phyloP scores from a whole-genome alignment of 2,888 invertebrate species.

The Digitonthophagus gazella region DNA sequence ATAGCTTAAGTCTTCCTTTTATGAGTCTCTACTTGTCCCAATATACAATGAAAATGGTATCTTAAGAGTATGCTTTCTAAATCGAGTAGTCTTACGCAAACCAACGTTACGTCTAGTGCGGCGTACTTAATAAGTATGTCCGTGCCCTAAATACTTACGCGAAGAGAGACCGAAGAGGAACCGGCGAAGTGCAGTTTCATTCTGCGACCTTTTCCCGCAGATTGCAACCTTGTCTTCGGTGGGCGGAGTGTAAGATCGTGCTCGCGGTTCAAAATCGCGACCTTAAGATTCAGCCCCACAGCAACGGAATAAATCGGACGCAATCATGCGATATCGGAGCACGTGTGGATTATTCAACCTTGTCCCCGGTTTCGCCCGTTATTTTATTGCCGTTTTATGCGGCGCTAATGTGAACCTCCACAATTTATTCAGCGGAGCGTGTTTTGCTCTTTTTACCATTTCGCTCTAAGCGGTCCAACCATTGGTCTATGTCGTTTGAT shows the following conservation, averaged over 20 bases:
- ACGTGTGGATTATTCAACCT: constrained; percentile 42
- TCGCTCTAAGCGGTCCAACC: not conserved
- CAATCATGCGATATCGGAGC: constrained; percentile 42
- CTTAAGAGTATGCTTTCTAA: too few relatives aligned
- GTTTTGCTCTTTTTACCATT: constrained; percentile 6
- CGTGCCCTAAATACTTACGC: not conserved
- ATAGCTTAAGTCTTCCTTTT: too few relatives aligned
- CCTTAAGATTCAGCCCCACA: constrained; percentile 37
- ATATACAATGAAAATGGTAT: too few relatives aligned
- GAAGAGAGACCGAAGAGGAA: constrained; percentile 1
- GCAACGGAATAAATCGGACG: constrained; percentile 38
- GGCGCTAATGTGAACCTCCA: constrained; percentile 1
- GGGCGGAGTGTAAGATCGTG: constrained; percentile 22
- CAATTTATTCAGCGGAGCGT: constrained; percentile 2
- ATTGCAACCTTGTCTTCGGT: constrained; percentile 30
- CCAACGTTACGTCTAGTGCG: too few relatives aligned
- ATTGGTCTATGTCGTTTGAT: not conserved
- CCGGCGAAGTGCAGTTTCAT: constrained; percentile 26
- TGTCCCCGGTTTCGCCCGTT: constrained; percentile 36
- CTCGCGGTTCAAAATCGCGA: constrained; percentile 31
- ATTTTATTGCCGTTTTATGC: constrained; percentile 34
- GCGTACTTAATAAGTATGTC: not conserved
- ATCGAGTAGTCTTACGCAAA: too few relatives aligned
- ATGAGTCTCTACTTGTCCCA: too few relatives aligned
- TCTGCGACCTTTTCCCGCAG: constrained; percentile 27